phyloP scores from a whole-genome alignment of 2,113 vertebrate species.

The Thalassoma bifasciatum region DNA sequence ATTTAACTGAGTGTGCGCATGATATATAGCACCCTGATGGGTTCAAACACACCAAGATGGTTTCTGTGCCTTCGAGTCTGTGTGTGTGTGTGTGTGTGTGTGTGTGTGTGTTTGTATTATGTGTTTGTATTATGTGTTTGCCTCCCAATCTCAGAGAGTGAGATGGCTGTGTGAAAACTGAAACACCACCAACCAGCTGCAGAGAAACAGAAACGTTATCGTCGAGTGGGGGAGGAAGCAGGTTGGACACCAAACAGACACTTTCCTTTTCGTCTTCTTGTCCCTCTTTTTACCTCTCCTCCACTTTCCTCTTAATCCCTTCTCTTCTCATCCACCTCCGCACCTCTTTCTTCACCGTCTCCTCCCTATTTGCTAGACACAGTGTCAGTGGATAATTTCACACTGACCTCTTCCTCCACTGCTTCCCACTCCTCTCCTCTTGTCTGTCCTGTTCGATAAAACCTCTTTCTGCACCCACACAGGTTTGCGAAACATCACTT shows the following conservation, averaged over 20 bases:
- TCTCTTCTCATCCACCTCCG: constrained; percentile 28
- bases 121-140: not conserved
- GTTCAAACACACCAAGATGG: constrained; percentile 4
- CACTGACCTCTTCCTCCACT: constrained; percentile 26
- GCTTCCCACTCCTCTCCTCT: constrained; percentile 26
- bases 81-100: not conserved
- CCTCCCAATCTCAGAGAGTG: constrained; percentile 6
- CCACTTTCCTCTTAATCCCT: constrained; percentile 9
- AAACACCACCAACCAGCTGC: not conserved
- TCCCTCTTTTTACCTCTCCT: constrained; percentile 10
- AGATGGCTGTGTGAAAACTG: constrained; percentile 14
- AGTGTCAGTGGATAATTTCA: constrained; percentile 34
- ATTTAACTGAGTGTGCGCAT: not conserved
- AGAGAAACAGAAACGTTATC: constrained; percentile 19
- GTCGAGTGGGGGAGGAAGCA: not conserved
- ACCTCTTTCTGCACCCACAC: constrained; percentile 23
- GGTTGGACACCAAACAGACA: constrained; percentile 2
- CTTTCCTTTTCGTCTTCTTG: constrained; percentile 11
- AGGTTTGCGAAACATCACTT: not conserved
- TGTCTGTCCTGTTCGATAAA: constrained; percentile 13
- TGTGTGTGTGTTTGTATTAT: constrained; percentile 1
- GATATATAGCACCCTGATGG: constrained; percentile 12
- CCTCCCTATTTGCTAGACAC: constrained; percentile 16
- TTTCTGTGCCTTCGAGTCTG: not conserved
- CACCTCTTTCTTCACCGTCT: not conserved